Evolutionary conservation across 64 coral and sea anemone species (phyloP), one percentile per base, ranked within the genome.

Genomic region (Montipora cactus): DNA sequence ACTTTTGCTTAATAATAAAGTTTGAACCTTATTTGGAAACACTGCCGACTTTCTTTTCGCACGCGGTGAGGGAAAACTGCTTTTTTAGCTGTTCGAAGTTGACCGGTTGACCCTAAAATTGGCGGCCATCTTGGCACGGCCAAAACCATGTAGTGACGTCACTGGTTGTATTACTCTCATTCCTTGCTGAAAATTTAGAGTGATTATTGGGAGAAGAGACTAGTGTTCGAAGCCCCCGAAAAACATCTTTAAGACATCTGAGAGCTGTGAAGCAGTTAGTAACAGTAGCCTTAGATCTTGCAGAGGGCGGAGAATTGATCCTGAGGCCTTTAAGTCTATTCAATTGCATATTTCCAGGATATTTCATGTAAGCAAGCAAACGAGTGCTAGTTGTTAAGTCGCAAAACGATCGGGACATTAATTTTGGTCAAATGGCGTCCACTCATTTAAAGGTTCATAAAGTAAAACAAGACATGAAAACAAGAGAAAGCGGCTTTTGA

Each of bases 401-500:
- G 67, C 67, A 70, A 70, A 8, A 20, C 67, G 67, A 59, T 59
- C 57, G 57, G 57, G 57, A 59, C 57, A 13, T 23, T 23, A 23
- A 23, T 23, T 7, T 59, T 59, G 57, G 57, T 59, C 57, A 59
- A 59, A 59, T 59, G 57, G 57, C 57, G 7, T 16, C 19, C 67
- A 70, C 67, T 70, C 67, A 70, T 70, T 70, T 70, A 70, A 70
- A 70, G 12, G 19, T 18, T 70, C 67, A 70, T 70, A 70, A 14
- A 70, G 67, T 70, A 28, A 70, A 70, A 70, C 12, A 18, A 70
- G 67, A 70, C 67, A 70, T 70, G 67, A 70, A 70, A 70, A 70
- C 67, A 8, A 70, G 67, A 70, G 67, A 70, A 70, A 70, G 67
- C 67, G 67, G 67, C 67, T 70, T 70, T 70, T 70, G 67, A 70